Conservation (phyloP, 2,888 invertebrate species). For the Idaea aversata region DNA sequence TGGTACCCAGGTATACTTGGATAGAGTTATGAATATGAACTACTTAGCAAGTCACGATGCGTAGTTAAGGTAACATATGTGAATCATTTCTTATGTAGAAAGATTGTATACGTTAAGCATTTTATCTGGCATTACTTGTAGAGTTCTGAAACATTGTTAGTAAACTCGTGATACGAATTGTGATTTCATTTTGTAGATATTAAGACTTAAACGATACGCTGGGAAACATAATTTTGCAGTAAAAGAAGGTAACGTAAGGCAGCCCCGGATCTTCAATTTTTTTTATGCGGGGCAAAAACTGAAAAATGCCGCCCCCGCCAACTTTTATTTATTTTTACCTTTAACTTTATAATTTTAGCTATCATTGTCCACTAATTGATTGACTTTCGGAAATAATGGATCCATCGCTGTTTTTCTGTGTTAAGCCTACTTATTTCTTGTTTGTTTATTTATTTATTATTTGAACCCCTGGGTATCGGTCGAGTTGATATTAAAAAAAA, state of each 20-base stretch:
- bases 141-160: constrained; percentile 40
- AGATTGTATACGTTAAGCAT: constrained; percentile 31
- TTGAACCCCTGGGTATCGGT: no score
- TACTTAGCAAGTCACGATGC: constrained; percentile 20
- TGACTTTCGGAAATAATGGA: no score
- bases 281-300: no score
- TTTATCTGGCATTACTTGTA: constrained; percentile 36
- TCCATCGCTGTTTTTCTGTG: no score
- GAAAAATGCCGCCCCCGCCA: no score
- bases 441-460: no score
- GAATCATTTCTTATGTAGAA: constrained; percentile 32
- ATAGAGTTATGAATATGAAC: not conserved
- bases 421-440: no score
- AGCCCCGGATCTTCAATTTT: no score
- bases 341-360: no score
- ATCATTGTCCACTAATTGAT: no score
- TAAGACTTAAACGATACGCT: constrained; percentile 25
- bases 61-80: constrained; percentile 26
- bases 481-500: no score
- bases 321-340: no score
- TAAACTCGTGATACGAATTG: constrained; percentile 40
- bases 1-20: not conserved
- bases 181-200: constrained; percentile 32
- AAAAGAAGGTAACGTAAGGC: constrained; percentile 18
- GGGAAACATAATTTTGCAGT: constrained; percentile 25